Conservation (phyloP, 2,797 vertebrate species). For the Enteromius radiatus region DNA sequence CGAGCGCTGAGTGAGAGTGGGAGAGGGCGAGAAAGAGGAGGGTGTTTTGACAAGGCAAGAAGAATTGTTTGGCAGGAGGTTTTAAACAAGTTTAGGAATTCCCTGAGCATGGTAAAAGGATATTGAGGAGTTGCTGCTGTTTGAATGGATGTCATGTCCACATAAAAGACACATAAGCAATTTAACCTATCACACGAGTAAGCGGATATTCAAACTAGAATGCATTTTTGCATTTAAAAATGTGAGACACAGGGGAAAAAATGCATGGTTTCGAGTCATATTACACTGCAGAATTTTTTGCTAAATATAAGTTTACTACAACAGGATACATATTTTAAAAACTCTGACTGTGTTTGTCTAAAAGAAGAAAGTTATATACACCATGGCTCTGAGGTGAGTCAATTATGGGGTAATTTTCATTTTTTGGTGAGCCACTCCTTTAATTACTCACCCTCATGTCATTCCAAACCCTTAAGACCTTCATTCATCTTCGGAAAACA, state of each 20-base stretch:
- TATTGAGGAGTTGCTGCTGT: constrained; percentile 63
- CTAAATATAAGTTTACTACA: too few relatives aligned
- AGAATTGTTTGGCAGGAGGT: constrained; percentile 71
- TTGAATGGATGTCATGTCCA: constrained; percentile 42
- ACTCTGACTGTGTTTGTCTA: too few relatives aligned
- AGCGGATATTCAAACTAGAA: background rate
- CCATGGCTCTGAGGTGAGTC: too few relatives aligned
- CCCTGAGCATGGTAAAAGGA: constrained; percentile 71
- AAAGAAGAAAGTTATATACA: too few relatives aligned
- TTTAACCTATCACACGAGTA: background rate
- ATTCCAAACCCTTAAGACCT: too few relatives aligned
- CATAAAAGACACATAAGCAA: background rate
- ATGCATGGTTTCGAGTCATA: background rate
- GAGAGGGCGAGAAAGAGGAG: constrained; percentile 34
- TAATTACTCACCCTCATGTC: too few relatives aligned
- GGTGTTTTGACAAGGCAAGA: constrained; percentile 68
- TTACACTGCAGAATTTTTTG: background rate
- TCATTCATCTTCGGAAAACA: too few relatives aligned
- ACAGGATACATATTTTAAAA: too few relatives aligned
- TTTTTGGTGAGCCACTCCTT: too few relatives aligned
- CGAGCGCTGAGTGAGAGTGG: constrained; percentile 35
- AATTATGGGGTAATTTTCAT: too few relatives aligned
- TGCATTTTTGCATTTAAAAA: background rate
- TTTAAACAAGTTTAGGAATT: constrained; percentile 78
- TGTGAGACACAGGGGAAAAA: background rate